Evolutionary conservation across 2,888 invertebrate genomes (phyloP).

Genomic region (Prosapia bicincta): DNA sequence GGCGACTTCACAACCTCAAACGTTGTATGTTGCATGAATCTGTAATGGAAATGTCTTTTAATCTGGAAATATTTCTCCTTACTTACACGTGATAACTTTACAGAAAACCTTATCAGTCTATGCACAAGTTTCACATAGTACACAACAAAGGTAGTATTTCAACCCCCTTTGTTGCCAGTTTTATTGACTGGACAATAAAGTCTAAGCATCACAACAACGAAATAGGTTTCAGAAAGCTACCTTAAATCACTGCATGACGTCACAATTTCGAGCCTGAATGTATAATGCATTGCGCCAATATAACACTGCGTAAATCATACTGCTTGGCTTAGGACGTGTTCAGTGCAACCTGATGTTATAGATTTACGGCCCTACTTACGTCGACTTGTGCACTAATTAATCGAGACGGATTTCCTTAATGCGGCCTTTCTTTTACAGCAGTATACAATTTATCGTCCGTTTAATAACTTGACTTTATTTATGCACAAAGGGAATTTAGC

Average conservation of each 20-base stretch:
- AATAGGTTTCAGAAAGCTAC: not conserved
- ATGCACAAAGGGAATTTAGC: not conserved
- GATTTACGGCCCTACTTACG: not conserved
- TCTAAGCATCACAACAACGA: not conserved
- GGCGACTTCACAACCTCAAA: too few species aligned
- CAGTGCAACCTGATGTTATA: not conserved
- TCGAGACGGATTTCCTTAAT: not conserved
- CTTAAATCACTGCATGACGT: not conserved
- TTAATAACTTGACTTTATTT: too few species aligned
- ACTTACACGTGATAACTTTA: too few species aligned
- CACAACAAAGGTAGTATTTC: too few species aligned
- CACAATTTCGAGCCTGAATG: not conserved
- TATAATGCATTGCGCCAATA: not conserved
- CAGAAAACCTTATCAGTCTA: too few species aligned
- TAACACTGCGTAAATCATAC: not conserved
- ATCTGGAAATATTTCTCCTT: too few species aligned
- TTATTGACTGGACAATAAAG: not conserved
- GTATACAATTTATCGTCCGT: not conserved
- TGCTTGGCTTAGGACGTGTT: not conserved
- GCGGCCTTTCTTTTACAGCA: not conserved
- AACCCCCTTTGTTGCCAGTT: too few species aligned
- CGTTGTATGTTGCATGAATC: too few species aligned
- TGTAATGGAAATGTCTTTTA: too few species aligned
- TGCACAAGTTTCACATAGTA: too few species aligned
- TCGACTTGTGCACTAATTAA: not conserved